A percentile compares a stretch with the other conserved stretches of the same genome.
Evolutionary conservation across 2,113 vertebrate genomes (phyloP).

Genomic region (Columbina picui): DNA sequence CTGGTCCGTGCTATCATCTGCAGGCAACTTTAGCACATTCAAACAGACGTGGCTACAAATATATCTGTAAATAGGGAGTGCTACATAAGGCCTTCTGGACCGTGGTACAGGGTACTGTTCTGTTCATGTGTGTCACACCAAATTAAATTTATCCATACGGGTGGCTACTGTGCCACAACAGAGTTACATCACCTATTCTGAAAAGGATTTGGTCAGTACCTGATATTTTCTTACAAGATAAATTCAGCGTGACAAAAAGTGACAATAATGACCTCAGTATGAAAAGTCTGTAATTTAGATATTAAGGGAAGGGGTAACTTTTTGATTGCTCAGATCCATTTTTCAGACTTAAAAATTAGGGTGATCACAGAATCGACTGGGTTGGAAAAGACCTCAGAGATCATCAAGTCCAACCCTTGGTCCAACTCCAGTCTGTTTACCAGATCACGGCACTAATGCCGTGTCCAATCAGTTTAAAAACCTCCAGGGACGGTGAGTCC

Average conservation of each 20-base stretch:
- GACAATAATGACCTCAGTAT: neutral
- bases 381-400: no score
- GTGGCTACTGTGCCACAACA: rapidly evolving
- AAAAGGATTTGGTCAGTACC: rapidly evolving
- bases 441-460: no score
- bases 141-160: rapidly evolving
- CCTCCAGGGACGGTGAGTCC: no score
- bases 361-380: no score
- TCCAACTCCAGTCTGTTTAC: no score
- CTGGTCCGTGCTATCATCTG: rapidly evolving
- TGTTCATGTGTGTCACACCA: rapidly evolving
- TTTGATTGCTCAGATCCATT: neutral
- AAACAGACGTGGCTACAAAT: rapidly evolving
- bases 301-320: neutral
- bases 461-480: no score
- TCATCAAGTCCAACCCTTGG: no score
- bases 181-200: rapidly evolving
- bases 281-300: neutral
- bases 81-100: rapidly evolving
- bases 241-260: rapidly evolving
- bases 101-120: rapidly evolving
- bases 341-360: neutral
- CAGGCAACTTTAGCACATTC: neutral
- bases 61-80: rapidly evolving
- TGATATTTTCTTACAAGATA: rapidly evolving